Base-by-base conservation (phyloP, 2,113 vertebrate genomes). In the Melanotaenia duboulayi region DNA sequence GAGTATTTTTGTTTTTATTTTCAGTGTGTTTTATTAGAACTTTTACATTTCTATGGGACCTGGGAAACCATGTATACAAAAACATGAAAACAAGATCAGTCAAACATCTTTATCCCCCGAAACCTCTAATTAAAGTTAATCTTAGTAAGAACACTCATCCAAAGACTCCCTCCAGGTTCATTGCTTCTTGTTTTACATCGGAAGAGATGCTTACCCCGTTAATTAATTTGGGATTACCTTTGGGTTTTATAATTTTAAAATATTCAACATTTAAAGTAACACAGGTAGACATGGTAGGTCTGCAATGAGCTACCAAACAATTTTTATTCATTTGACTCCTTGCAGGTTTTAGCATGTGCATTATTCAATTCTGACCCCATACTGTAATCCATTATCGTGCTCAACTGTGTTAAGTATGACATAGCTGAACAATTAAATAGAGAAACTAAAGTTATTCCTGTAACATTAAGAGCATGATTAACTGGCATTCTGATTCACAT, bases 381-480 rank as follows among this genome's bases (percentile, higher is more conserved):
- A 20, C 11, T 49, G 32, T 35, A 48, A 65, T 54, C 14, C 14
- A 54, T 50, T 23, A 22, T n/a, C 57, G 22, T 17, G 42, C 17
- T 40, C 17, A 11, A 16, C 22, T n/a, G 14, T 20, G 19, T 3
- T 37, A 4, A 60, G 25, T 37, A 24, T 24, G 24, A 72, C 14
- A 24, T 40, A 17, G 8, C 4, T 28, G 13, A 11, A 58, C 22
- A 23, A 65, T 48, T 14, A 40, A 40, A 22, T 44, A 44, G 13
- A 55, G 35, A 25, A 44, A 58, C 44, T 55, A 39, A 37, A 64
- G 9, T 8, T 7, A 19, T 65, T 5, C 32, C 40, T 20, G 0
- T 2, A 42, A 57, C 50, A 11, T 69, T 62, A 22, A 19, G 52
- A 52, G 46, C 8, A 4, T 56, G 61, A 71, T 73, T 24, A 39